Evolutionary conservation across 2,797 vertebrate genomes (phyloP), one percentile per base, ranked within the genome.

Genomic region (Oreonectes daqikongensis): DNA sequence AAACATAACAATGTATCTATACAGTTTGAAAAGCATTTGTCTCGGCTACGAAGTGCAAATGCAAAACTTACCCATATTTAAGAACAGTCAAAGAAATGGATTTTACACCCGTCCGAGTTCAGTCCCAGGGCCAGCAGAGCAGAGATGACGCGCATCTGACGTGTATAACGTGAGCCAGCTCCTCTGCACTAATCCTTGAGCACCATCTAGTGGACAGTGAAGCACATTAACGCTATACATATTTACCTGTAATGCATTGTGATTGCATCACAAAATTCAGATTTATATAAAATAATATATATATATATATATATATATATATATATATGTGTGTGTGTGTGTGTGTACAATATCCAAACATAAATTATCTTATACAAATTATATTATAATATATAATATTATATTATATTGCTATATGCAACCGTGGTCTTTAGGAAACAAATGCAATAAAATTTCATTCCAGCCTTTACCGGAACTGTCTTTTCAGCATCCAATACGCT

Each of bases 21-120:
- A 17, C 4, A 4, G 10, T 24, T 18, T 12, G 10, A 14, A 22
- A 20, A 20, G n/a, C 4, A 20, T 22, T 24, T 40, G 22, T 40
- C 9, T 35, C 17, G 15, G 20, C 17, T 38, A 14, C 3, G 4
- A 17, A 9, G 22, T 14, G 4, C 44, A 48, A 24, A 77, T 22
- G 2, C 22, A 22, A 42, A 63, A 30, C 75, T 63, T n/a, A 77
- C 75, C 75, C 75, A 77, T 77, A 2, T 53, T 44, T 11, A 15
- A 60, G 10, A 15, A 12, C 11, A 35, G 32, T 14, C 22, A 69
- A 20, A 42, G 20, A 30, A 14, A 46, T 17, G 4, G 6, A 1
- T n/a, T 28, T 1, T 6, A 28, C 2, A 42, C 1, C 9, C 15
- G 40, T 32, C 24, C 32, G 18, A 53, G 26, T 75, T 63, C n/a